Percentiles rank a stretch among this genome's conserved stretches.
These are phyloP conservation scores for Myoxocephalus aenaeus DNA, from an alignment of 2,797 vertebrate genomes.

Conservation along the genomic window DNA sequence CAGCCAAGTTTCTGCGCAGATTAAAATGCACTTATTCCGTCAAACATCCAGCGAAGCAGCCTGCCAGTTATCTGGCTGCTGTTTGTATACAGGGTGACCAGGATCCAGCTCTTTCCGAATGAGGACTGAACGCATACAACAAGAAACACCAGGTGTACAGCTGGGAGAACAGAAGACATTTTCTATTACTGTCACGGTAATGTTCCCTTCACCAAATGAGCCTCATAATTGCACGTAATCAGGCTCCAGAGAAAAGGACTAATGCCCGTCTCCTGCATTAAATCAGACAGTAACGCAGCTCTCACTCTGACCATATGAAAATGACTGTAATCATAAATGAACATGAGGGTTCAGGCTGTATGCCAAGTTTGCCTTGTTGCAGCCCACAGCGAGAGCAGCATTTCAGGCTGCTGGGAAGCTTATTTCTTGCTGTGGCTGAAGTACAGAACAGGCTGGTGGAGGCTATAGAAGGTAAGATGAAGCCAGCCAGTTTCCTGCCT, in stretches of 20 bases:
- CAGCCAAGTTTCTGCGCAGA: constrained; percentile 65
- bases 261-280: constrained; percentile 32
- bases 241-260: constrained; percentile 20
- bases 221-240: constrained; percentile 38
- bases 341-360: constrained; percentile 37
- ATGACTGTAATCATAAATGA: constrained; percentile 62
- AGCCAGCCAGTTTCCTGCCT: constrained; percentile 62
- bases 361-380: constrained; percentile 45
- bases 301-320: constrained; percentile 37
- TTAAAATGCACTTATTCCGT: constrained; percentile 69
- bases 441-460: constrained; percentile 44
- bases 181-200: constrained; percentile 23
- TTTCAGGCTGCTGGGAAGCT: constrained; percentile 62
- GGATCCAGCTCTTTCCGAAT: constrained; percentile 22
- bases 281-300: constrained; percentile 33
- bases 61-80: constrained; percentile 51
- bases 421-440: constrained; percentile 56
- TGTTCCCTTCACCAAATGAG: constrained; percentile 29
- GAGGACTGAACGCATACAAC: constrained; percentile 31
- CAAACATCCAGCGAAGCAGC: constrained; percentile 42
- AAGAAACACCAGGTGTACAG: constrained; percentile 41
- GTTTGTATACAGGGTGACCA: constrained; percentile 53
- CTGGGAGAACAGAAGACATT: constrained; percentile 8
- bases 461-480: constrained; percentile 44
- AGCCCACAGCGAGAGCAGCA: constrained; percentile 53